Evolutionary conservation across 2,888 invertebrate species (phyloP).

Genomic region (Cryptosula pallasiana): DNA sequence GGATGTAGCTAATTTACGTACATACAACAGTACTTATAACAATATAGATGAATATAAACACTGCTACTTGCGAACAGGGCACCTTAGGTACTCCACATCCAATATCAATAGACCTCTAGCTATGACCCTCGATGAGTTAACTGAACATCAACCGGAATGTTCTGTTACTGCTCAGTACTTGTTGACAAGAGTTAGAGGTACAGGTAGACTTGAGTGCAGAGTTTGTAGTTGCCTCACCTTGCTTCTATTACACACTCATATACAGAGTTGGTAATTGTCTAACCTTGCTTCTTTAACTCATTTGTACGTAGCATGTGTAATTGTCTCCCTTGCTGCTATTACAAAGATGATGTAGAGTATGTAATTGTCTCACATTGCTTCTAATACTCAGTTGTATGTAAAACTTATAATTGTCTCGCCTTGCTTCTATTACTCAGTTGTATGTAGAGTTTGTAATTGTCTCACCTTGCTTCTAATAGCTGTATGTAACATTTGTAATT

Average conservation of each 20-base stretch:
- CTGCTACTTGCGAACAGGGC: not conserved
- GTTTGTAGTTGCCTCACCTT: not conserved
- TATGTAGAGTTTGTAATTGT: not conserved
- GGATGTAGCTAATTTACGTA: no score
- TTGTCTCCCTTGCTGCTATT: no score
- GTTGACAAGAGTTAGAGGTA: not conserved
- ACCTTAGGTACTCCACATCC: slow-evolving; percentile 13
- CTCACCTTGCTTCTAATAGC: not conserved
- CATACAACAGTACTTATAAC: no score
- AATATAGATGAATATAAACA: no score
- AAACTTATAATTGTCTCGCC: no score
- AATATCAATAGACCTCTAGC: slow-evolving; percentile 20
- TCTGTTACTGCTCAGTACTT: slow-evolving; percentile 13
- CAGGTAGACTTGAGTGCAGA: slow-evolving; percentile 6
- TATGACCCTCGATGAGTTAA: slow-evolving; percentile 3
- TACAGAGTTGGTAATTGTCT: not conserved
- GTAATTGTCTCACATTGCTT: no score
- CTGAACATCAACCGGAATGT: slow-evolving; percentile 16
- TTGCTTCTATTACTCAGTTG: no score
- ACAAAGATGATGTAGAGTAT: no score
- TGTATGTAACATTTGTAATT: not conserved
- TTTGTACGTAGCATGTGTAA: no score
- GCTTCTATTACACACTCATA: not conserved
- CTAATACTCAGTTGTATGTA: no score
- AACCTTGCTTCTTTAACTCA: no score